These are phyloP conservation scores for Drosophila triauraria DNA, from an alignment of 1,140 invertebrate genomes.

Conservation along the genomic window DNA sequence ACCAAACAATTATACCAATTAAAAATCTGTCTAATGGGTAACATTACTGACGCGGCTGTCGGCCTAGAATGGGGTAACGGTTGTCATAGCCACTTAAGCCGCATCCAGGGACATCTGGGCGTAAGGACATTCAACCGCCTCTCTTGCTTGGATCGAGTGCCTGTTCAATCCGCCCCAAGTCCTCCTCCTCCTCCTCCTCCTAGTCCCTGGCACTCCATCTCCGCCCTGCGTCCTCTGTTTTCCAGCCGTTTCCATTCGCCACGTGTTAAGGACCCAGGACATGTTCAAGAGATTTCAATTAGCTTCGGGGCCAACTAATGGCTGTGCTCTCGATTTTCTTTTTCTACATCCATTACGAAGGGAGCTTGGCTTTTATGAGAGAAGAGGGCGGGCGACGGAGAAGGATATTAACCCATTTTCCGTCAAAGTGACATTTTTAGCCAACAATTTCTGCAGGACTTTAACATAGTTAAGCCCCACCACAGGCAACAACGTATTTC, in stretches of 20 bases:
- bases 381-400: neutral
- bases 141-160: constrained; percentile 14
- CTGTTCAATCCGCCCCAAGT: constrained; percentile 5
- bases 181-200: neutral
- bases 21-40: constrained; percentile 7
- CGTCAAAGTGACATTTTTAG: constrained; percentile 16
- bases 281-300: constrained; percentile 54
- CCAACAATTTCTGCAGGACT: neutral
- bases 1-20: neutral
- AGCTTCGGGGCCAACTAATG: constrained; percentile 41
- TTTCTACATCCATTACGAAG: neutral
- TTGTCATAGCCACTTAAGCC: constrained; percentile 51
- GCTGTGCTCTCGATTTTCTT: constrained; percentile 26
- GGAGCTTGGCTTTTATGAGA: constrained; percentile 10
- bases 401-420: constrained; percentile 38
- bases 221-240: neutral
- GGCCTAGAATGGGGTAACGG: constrained; percentile 15
- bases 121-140: constrained; percentile 38
- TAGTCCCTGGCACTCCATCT: constrained; percentile 21
- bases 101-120: constrained; percentile 33
- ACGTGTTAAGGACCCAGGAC: constrained; percentile 33
- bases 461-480: neutral
- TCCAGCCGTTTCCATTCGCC: constrained; percentile 3
- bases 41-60: neutral
- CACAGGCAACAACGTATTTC: neutral